Conservation (phyloP, 2,113 vertebrate genomes). For the Epinephelus cyanopodus region DNA sequence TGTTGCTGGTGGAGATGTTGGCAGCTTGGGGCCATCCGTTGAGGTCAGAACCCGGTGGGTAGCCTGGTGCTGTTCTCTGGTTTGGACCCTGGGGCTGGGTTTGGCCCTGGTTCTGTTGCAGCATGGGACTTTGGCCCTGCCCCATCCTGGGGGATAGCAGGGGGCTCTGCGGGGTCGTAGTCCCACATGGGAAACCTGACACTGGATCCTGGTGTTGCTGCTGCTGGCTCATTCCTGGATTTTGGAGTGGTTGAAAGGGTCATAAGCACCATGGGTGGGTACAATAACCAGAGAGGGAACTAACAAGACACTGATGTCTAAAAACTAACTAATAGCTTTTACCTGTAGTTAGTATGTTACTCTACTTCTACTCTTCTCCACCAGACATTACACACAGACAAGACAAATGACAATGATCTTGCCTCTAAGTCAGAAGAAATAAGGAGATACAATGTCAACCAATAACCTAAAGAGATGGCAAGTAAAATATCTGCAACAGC, state of each 20-base stretch:
- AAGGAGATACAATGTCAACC: background rate
- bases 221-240: conserved; percentile 93
- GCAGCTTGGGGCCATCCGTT: conserved; percentile 88
- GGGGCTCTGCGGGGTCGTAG: conserved; percentile 92
- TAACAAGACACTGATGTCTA: background rate
- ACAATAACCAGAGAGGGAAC: too few relatives aligned
- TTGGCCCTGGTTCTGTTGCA: conserved; percentile 87
- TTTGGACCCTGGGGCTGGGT: conserved; percentile 72
- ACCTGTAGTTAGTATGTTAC: background rate
- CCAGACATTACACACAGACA: background rate
- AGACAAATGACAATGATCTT: background rate
- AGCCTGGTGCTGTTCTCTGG: conserved; percentile 81
- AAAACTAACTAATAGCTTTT: background rate
- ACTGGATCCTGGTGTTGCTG: conserved; percentile 85
- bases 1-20: conserved; percentile 84
- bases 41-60: conserved; percentile 84
- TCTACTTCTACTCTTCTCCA: background rate
- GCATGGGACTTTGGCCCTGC: conserved; percentile 92
- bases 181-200: conserved; percentile 89
- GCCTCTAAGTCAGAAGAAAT: background rate
- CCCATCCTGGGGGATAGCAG: conserved; percentile 95
- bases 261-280: background rate
- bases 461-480: background rate
- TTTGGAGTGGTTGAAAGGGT: background rate
- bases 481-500: background rate